phyloP scores from a whole-genome alignment of 2,888 invertebrate species.

The Mythimna lalbum region DNA sequence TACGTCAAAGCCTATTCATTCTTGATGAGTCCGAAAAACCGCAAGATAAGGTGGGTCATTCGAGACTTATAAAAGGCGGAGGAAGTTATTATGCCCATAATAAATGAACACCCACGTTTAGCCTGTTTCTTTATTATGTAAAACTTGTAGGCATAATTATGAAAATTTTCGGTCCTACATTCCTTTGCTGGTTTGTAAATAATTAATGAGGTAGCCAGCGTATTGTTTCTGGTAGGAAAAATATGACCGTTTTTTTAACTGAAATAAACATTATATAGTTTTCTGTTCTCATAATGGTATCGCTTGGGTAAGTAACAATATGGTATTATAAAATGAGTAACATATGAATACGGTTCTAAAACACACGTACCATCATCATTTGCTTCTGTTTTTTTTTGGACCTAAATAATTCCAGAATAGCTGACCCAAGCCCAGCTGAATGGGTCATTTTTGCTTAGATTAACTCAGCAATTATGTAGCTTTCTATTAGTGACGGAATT shows the following conservation, averaged over 20 bases:
- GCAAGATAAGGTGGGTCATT: slow-evolving; percentile 47
- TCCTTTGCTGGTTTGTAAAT: slow-evolving; percentile 40
- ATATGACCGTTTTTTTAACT: not conserved
- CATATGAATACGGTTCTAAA: slow-evolving; percentile 48
- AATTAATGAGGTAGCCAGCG: slow-evolving; percentile 43
- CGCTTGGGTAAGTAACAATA: slow-evolving; percentile 17
- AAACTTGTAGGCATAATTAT: slow-evolving; percentile 58
- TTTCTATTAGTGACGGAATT: too few relatives aligned
- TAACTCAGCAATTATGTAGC: too few relatives aligned
- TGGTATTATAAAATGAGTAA: slow-evolving; percentile 19
- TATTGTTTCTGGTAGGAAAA: slow-evolving; percentile 22
- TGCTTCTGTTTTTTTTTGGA: not conserved
- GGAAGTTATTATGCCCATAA: slow-evolving; percentile 40
- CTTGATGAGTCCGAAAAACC: slow-evolving; percentile 45
- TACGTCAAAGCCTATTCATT: slow-evolving; percentile 52
- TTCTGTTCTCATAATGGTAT: not conserved
- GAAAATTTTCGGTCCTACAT: slow-evolving; percentile 46
- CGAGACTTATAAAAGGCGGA: slow-evolving; percentile 40
- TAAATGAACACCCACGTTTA: slow-evolving; percentile 40
- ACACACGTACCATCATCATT: slow-evolving; percentile 11
- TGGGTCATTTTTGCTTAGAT: too few relatives aligned
- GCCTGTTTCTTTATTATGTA: slow-evolving; percentile 50
- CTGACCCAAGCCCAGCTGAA: too few relatives aligned
- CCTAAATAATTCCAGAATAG: not conserved
- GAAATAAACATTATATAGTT: slow-evolving; percentile 4